These are phyloP conservation scores for Eupithecia subfuscata DNA, from an alignment of 2,888 invertebrate species.

Conservation along the genomic window DNA sequence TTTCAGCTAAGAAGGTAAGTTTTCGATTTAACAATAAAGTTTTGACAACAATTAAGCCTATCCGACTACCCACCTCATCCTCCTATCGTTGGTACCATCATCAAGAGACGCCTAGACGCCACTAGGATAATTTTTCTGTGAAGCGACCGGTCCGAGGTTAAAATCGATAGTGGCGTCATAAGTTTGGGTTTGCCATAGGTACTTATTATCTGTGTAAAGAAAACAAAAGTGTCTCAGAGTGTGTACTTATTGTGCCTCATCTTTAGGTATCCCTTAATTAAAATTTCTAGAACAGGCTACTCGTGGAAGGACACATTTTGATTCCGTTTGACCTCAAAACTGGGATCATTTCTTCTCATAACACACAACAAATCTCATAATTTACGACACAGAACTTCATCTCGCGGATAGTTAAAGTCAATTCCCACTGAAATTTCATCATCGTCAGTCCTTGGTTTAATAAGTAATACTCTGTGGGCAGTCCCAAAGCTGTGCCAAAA, in stretches of 20 bases:
- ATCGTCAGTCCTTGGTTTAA: conserved; percentile 82
- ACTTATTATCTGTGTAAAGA: background rate
- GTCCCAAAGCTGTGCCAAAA: conserved; percentile 68
- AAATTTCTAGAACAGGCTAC: background rate
- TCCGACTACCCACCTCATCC: too few species aligned
- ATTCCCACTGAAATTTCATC: conserved; percentile 83
- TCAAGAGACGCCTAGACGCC: too few species aligned
- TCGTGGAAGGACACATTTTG: background rate
- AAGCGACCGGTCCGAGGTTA: too few species aligned
- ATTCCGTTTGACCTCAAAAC: conserved; percentile 32
- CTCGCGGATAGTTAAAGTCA: conserved; percentile 76
- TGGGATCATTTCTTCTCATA: conserved; percentile 47
- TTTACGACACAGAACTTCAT: conserved; percentile 77
- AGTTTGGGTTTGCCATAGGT: background rate
- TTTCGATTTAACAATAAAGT: too few species aligned
- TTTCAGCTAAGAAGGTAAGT: too few species aligned
- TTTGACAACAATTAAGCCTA: too few species aligned
- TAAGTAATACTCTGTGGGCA: conserved; percentile 79
- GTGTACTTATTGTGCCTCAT: background rate
- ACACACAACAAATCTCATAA: conserved; percentile 58
- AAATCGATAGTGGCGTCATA: background rate
- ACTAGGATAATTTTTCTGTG: too few species aligned
- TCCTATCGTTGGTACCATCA: too few species aligned
- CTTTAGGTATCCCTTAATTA: background rate
- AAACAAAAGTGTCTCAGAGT: background rate